These are phyloP conservation scores for Mus caroli DNA, from an alignment of 2,797 vertebrate species.

Conservation along the genomic window DNA sequence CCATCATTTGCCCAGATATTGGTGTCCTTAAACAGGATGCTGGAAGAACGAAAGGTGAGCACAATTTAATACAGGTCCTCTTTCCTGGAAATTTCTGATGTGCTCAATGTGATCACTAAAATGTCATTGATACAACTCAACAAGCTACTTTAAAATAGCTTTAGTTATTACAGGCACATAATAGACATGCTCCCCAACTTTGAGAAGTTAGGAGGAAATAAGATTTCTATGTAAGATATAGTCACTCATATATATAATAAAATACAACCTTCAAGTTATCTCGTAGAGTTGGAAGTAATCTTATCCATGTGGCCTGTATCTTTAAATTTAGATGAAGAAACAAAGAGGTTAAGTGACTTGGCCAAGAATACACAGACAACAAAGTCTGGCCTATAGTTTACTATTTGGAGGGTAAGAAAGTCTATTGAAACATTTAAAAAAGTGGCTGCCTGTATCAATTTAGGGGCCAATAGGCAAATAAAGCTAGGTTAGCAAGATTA, in stretches of 20 bases:
- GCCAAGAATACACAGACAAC: neutral
- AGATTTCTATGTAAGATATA: neutral
- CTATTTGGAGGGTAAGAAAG: neutral
- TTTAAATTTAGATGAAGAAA: slow-evolving; percentile 1
- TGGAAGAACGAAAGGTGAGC: slow-evolving; percentile 94
- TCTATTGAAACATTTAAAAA: neutral
- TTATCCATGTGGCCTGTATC: neutral
- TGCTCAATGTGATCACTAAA: neutral
- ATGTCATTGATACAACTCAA: neutral
- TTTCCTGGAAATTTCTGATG: neutral
- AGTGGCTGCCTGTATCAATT: neutral
- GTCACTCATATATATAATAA: neutral
- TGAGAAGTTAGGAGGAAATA: neutral
- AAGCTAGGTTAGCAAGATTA: neutral
- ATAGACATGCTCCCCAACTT: neutral
- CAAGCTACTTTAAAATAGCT: neutral
- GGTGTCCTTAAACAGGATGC: slow-evolving; percentile 93
- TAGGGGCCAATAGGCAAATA: neutral
- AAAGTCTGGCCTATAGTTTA: neutral
- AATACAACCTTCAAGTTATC: neutral
- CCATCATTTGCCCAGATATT: slow-evolving; percentile 94
- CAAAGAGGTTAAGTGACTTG: neutral
- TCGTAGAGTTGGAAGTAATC: neutral
- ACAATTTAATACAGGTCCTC: neutral
- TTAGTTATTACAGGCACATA: neutral